Base-by-base conservation (phyloP, 2,113 vertebrate genomes). In the Amphiprion percula region DNA sequence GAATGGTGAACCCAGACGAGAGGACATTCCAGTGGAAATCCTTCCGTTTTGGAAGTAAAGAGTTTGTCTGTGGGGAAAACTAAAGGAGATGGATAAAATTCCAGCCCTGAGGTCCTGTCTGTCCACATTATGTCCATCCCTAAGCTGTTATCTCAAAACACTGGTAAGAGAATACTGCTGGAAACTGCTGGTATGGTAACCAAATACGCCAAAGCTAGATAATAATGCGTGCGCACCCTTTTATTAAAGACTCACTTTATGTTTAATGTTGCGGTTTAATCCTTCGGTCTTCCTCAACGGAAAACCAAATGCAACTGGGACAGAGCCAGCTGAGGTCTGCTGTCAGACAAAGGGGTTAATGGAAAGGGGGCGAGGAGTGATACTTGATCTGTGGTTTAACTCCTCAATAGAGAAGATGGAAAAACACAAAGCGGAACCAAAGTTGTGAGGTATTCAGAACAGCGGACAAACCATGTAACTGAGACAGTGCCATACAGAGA, bases 11-110 rank as follows among this genome's bases (percentile, higher is more conserved):
- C 58, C 47, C 58, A 21, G 62, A 68, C n/a, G 1, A 70, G 70
- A 84, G 39, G 50, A 82, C 81, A 88, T 86, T 89, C 82, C 80
- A 56, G 24, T 14, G 46, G 58, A 86, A 87, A 80, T 83, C 58
- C 62, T 87, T 77, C 69, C 24, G 7, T 70, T 82, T 46, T 58
- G 50, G 49, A 73, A 60, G 66, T 58, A 10, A 66, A 60, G 28
- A 73, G 60, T 37, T 50, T n/a, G 63, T 74, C 66, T 76, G 30
- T 26, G 17, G 65, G 65, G 54, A 77, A 73, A 85, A 68, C 50
- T 63, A 74, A 70, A 52, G 53, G 30, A 82, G 76, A 76, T 65
- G 74, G 84, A 88, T 89, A 79, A 63, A 84, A 87, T 92, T 87
- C 63, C 85, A 56, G 54, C 77, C 83, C 87, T 33, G 72, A 80